A percentile compares a stretch with the other conserved stretches of the same genome.
Evolutionary conservation across 1,140 invertebrate species (phyloP).

Genomic region (Drosophila ironensis): DNA sequence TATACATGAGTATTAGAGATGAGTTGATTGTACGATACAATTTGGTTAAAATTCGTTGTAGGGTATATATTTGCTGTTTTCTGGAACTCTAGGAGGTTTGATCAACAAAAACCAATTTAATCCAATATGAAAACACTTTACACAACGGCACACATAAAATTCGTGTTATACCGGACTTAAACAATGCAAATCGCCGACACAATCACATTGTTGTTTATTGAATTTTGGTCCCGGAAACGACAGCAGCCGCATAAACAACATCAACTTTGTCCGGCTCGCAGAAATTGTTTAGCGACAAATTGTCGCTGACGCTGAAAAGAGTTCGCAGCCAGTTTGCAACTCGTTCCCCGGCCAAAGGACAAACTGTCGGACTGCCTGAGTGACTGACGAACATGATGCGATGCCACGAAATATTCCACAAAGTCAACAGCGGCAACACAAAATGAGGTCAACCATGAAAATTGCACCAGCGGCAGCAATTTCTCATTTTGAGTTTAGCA

Average conservation of each 20-base stretch:
- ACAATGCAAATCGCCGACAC: too few relatives aligned
- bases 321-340: conserved; percentile 28
- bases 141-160: too few relatives aligned
- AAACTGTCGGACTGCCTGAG: background rate
- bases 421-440: conserved; percentile 64
- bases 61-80: too few relatives aligned
- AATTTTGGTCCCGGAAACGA: conserved; percentile 51
- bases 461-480: conserved; percentile 74
- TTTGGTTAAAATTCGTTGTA: too few relatives aligned
- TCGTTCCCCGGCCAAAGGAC: conserved; percentile 3
- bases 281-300: conserved; percentile 79
- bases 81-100: too few relatives aligned
- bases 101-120: too few relatives aligned
- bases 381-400: conserved; percentile 45
- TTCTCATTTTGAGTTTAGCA: conserved; percentile 79
- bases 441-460: conserved; percentile 77
- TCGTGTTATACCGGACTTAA: too few relatives aligned
- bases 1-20: too few relatives aligned
- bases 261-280: conserved; percentile 41
- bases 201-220: conserved; percentile 81
- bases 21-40: too few relatives aligned
- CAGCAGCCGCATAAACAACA: conserved; percentile 46
- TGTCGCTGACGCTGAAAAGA: conserved; percentile 68
- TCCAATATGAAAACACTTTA: too few relatives aligned
- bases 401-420: conserved; percentile 69